A percentile compares a stretch with the other conserved stretches of the same genome.
phyloP scores from a whole-genome alignment of 2,113 vertebrate species.

The Hystrix cristata region DNA sequence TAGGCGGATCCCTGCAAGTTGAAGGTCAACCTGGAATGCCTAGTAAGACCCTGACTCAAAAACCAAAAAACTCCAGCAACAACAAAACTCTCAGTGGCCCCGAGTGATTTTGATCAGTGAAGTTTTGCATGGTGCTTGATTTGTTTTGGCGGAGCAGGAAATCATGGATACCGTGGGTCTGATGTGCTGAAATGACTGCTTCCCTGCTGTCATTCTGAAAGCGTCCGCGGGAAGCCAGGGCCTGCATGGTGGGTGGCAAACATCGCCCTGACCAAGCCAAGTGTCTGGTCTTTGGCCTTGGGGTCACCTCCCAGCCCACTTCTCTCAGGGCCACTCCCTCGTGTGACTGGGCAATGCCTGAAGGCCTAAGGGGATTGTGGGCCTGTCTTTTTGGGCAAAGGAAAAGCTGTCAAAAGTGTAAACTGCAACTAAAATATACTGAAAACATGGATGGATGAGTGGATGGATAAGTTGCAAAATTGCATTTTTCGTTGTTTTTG shows the following conservation, averaged over 20 bases:
- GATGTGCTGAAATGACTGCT: background rate
- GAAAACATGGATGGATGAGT: background rate
- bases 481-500: background rate
- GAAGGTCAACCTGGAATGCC: background rate
- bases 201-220: background rate
- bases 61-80: background rate
- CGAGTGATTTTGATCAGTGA: constrained; percentile 25
- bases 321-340: constrained; percentile 53
- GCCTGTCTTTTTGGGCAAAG: constrained; percentile 1
- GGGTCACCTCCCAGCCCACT: constrained; percentile 59
- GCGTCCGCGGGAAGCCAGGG: background rate
- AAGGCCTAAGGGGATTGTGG: background rate
- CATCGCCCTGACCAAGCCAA: background rate
- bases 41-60: background rate
- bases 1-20: background rate
- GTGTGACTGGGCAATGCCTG: background rate
- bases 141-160: constrained; percentile 6
- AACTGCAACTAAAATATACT: background rate
- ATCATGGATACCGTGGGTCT: background rate
- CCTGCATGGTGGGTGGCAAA: background rate
- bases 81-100: background rate
- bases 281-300: constrained; percentile 68
- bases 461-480: background rate
- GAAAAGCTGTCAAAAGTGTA: background rate
- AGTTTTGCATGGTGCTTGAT: background rate